Evolutionary conservation across 2,113 vertebrate species (phyloP).

Genomic region (Ophthalmotilapia sp.): DNA sequence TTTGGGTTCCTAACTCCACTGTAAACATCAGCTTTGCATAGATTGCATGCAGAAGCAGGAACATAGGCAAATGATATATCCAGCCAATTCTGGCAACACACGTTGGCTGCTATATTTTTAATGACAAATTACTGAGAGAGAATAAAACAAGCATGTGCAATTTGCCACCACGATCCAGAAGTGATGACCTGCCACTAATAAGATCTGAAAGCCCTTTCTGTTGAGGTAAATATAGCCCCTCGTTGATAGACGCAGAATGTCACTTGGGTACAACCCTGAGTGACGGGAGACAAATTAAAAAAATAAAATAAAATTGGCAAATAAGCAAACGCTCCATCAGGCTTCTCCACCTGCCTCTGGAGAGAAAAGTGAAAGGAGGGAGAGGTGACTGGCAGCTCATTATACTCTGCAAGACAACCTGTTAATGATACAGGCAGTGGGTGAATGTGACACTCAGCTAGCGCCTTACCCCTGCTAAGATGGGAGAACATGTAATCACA

Average conservation of each 20-base stretch:
- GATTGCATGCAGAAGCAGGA: background rate
- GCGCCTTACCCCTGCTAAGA: background rate
- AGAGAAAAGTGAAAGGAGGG: background rate
- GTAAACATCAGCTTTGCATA: background rate
- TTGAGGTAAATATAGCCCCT: background rate
- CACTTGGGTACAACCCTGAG: background rate
- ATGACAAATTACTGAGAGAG: background rate
- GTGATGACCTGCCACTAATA: background rate
- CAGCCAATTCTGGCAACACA: background rate
- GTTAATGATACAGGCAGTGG: background rate
- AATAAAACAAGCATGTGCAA: background rate
- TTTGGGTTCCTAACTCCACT: background rate
- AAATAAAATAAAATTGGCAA: background rate
- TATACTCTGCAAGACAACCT: background rate
- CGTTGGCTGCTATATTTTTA: background rate
- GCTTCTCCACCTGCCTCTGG: background rate
- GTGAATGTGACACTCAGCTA: background rate
- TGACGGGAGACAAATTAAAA: background rate
- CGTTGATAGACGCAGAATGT: background rate
- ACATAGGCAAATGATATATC: background rate
- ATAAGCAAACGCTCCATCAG: background rate
- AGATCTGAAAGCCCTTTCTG: background rate
- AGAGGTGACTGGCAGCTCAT: conserved; percentile 9
- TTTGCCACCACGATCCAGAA: background rate
- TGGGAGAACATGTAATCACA: background rate